These are phyloP conservation scores for Drosophila longiperda DNA, from an alignment of 2,888 invertebrate species.

Conservation along the genomic window DNA sequence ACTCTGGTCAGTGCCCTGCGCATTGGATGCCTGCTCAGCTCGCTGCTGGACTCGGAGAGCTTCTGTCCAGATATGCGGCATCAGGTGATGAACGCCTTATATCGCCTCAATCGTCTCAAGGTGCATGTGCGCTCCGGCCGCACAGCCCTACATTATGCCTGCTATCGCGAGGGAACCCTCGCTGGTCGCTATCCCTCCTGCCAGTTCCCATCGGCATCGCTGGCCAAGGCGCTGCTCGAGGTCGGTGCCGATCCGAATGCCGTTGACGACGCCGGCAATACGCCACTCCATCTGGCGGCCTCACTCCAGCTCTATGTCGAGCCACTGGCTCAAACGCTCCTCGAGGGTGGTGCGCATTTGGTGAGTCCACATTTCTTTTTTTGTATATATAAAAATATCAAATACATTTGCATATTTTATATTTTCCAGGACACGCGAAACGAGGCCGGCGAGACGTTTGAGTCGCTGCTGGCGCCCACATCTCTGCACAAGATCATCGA, in stretches of 20 bases:
- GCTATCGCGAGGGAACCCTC: slow-evolving; percentile 91
- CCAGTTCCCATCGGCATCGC: slow-evolving; percentile 89
- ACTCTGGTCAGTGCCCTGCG: slow-evolving; percentile 94
- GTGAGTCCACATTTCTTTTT: slow-evolving; percentile 64
- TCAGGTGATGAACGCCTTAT: slow-evolving; percentile 90
- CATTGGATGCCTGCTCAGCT: slow-evolving; percentile 91
- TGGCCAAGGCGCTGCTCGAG: slow-evolving; percentile 90
- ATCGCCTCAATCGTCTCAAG: slow-evolving; percentile 91
- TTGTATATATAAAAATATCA: not conserved
- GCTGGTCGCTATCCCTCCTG: slow-evolving; percentile 89
- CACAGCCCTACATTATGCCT: slow-evolving; percentile 92
- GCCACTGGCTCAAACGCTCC: slow-evolving; percentile 89
- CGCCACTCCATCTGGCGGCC: slow-evolving; percentile 94
- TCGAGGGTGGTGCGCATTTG: slow-evolving; percentile 90
- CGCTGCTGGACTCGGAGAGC: slow-evolving; percentile 87
- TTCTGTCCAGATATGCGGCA: slow-evolving; percentile 86
- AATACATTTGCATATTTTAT: not conserved
- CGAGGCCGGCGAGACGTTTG: slow-evolving; percentile 91
- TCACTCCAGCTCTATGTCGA: slow-evolving; percentile 90
- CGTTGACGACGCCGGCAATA: slow-evolving; percentile 93
- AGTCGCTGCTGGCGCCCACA: slow-evolving; percentile 88
- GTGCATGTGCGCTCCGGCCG: slow-evolving; percentile 88
- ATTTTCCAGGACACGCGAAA: slow-evolving; percentile 87
- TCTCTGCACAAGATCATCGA: slow-evolving; percentile 89
- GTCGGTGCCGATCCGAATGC: slow-evolving; percentile 94